These are phyloP conservation scores for Sclerurus mexicanus DNA, from an alignment of 2,113 vertebrate species.

Conservation along the genomic window DNA sequence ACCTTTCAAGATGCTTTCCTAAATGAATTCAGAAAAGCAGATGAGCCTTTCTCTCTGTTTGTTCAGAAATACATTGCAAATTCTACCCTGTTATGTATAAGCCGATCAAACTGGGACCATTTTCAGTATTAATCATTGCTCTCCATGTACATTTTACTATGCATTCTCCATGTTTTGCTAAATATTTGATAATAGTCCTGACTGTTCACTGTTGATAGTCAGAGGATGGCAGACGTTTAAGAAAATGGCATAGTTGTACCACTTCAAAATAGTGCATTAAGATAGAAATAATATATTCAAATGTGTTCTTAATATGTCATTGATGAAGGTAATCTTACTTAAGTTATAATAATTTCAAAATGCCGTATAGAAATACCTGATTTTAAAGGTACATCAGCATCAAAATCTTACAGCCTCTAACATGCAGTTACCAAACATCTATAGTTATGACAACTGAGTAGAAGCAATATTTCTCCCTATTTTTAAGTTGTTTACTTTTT, in stretches of 20 bases:
- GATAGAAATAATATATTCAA: background rate
- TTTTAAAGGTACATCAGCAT: background rate
- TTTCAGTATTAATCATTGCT: background rate
- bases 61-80: conserved; percentile 9
- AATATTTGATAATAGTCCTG: background rate
- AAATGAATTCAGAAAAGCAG: conserved; percentile 62
- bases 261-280: background rate
- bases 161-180: background rate
- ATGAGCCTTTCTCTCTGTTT: conserved; percentile 7
- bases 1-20: conserved; percentile 55
- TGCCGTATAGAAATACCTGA: background rate
- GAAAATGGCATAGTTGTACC: background rate
- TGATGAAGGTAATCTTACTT: background rate
- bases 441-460: background rate
- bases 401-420: background rate
- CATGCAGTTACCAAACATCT: background rate
- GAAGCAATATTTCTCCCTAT: background rate
- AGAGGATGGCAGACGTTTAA: background rate
- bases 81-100: background rate
- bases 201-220: background rate
- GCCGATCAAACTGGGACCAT: background rate
- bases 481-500: background rate
- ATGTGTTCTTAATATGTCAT: background rate
- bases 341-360: background rate
- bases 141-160: background rate